Base-by-base conservation (phyloP, 2,113 vertebrate genomes). In the Chionis minor region DNA sequence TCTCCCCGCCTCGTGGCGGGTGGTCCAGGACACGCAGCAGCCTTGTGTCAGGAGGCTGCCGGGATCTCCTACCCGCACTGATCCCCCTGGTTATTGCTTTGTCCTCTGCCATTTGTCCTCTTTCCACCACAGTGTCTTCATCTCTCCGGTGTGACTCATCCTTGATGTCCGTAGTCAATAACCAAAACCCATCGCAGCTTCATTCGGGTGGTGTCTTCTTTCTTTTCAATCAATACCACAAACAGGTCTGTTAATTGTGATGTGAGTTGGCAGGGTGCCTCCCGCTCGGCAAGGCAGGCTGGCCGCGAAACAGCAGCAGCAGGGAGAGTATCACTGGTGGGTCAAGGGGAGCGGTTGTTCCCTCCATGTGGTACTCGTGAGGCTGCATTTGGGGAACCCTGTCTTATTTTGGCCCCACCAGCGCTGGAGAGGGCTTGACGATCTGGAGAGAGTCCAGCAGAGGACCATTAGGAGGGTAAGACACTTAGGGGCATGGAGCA, bases 51-150 rank as follows among this genome's bases (percentile, higher is more conserved):
- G 52, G 28, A 17, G 47, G 30, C 81, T 58, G 33, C 63, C 75
- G 35, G 18, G 12, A 4, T 45, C 23, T 9, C 24, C 49, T 23
- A 2, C 7, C 49, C 35, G 14, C 66, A 42, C 27, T 14, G 13
- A 59, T 22, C 21, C 51, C 79, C 38, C 22, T 12, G 21, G n/a
- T 66, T 70, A 62, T 15, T 67, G 65, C 55, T 65, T 70, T 78
- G 21, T 66, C n/a, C 54, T 77, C 80, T 55, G 28, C 27, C 58
- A 35, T 70, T 78, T 86, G 54, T 51, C 30, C 33, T 70, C 77
- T 62, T 66, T 35, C 33, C 40, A 55, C n/a, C 52, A 16, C 2
- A 1, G 4, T 62, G 44, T 45, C 67, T 77, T 65, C 1, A 0
- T 65, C 55, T 51, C 42, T 32, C 28, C 44, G n/a, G 30, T 2